Base-by-base conservation (phyloP, 2,797 vertebrate genomes). In the Chrysolophus pictus region DNA sequence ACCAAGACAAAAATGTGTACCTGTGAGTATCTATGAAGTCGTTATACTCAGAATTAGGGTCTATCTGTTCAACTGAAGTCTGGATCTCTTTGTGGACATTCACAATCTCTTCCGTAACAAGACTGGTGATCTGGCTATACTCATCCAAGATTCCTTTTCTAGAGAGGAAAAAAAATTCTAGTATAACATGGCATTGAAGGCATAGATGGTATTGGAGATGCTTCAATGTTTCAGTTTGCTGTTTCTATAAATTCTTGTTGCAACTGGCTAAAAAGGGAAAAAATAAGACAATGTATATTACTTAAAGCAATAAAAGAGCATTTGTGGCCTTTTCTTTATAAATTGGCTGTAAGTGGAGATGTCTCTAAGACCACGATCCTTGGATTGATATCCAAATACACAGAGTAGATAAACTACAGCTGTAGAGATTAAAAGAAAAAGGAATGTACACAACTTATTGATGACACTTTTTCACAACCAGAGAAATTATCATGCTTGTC, bases 131-230 rank as follows among this genome's bases (percentile, higher is more conserved):
- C 95, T 99, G 98, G 67, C 98, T 99, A 84, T 99, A 99, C 96
- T 99, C 99, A 97, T 99, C 98, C 97, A 99, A 98, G 90, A 99
- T 99, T 51, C 98, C 98, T 96, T 98, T 99, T 78, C 99, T 99
- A 95, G 64, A 82, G 81, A 72, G 47, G 37, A 88, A 93, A 96
- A 91, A 86, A 85, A 85, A 78, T 2, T 89, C 39, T 60, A 84
- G 11, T 93, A 7, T 93, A 86, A 94, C 28, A 87, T 49, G 51
- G 35, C 35, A 84, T 29, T 75, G 41, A 72, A 90, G 49, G 56
- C 44, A 91, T 1, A 88, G 59, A 84, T 46, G 33, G 37, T 42
- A 90, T 1, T 82, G 59, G 81, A 78, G 59, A 79, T n/a, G 29
- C 23, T 84, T 94, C 46, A 86, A 70, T 88, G 59, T 84, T 84